Evolutionary conservation across 2,888 invertebrate genomes (phyloP), one percentile per base, ranked within the genome.

Genomic region (Andricus curvator): DNA sequence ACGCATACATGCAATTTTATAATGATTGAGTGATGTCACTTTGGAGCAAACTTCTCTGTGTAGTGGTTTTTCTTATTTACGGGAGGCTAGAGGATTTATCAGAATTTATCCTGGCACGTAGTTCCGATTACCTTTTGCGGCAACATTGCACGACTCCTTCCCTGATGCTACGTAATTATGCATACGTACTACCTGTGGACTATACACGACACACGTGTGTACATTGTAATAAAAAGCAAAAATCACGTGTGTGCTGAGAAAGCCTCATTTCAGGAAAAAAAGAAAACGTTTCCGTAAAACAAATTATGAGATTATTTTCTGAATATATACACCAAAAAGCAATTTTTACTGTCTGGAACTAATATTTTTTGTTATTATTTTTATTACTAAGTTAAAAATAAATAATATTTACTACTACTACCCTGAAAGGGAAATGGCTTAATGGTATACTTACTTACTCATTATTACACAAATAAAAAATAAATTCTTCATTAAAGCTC

Each of bases 251-350:
- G n/a, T 37, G 11, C 33, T 29, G n/a, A 74, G 56, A 6, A 74
- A 56, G 33, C 13, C 29, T 74, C n/a, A 33, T 56, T 74, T 74
- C n/a, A 33, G 4, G n/a, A 56, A 51, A 74, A 56, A 51, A 33
- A 20, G 6, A n/a, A 15, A 60, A 22, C 9, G 2, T 25, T 62
- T 62, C 15, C 25, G 22, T 22, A 62, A 25, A 62, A 56, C 9
- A 3, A 9, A 56, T 56, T 22, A 8, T 51, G 51, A 15, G 15
- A 48, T 8, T 20, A 51, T 51, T 51, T n/a, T 51, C 51, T 51
- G 51, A 17, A 48, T 15, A 15, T 5, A 15, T 17, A 48, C 51
- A n/a, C 5, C 20, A n/a, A n/a, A 51, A n/a, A 20, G 20, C n/a
- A 5, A 20, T 51, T 22, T 56, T 56, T 22, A n/a, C 1, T 22